Evolutionary conservation across 2,888 invertebrate species (phyloP).

Genomic region (Cerastis leucographa): DNA sequence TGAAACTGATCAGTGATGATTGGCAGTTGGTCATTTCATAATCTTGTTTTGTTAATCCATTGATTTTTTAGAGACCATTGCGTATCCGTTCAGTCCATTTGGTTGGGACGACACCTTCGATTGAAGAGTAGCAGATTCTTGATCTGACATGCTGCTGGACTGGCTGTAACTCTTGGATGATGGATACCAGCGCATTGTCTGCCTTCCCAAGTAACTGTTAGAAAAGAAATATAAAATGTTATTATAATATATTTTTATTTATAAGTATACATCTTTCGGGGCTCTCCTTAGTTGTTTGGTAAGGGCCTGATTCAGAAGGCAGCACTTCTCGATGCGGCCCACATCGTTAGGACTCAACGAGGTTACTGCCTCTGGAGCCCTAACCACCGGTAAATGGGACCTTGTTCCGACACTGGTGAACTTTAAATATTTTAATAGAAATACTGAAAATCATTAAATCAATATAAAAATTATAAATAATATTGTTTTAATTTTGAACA

Average conservation of each 20-base stretch:
- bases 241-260: background rate
- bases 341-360: background rate
- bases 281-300: background rate
- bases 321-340: background rate
- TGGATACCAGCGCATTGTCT: conserved; percentile 54
- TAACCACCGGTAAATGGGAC: background rate
- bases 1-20: background rate
- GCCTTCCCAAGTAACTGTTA: conserved; percentile 54
- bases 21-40: background rate
- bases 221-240: background rate
- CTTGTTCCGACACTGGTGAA: background rate
- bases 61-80: conserved; percentile 14
- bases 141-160: conserved; percentile 68
- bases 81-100: conserved; percentile 62
- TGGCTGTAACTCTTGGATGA: conserved; percentile 68
- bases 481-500: background rate
- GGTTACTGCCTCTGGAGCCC: background rate
- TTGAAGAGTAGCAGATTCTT: conserved; percentile 69
- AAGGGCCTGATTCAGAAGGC: background rate
- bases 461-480: background rate
- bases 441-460: background rate
- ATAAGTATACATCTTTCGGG: background rate
- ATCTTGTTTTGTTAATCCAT: conserved; percentile 6
- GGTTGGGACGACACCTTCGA: conserved; percentile 70
- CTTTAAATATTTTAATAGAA: background rate